These are phyloP conservation scores for Drosophila mojavensis DNA, from an alignment of 1,140 invertebrate genomes.

Conservation along the genomic window DNA sequence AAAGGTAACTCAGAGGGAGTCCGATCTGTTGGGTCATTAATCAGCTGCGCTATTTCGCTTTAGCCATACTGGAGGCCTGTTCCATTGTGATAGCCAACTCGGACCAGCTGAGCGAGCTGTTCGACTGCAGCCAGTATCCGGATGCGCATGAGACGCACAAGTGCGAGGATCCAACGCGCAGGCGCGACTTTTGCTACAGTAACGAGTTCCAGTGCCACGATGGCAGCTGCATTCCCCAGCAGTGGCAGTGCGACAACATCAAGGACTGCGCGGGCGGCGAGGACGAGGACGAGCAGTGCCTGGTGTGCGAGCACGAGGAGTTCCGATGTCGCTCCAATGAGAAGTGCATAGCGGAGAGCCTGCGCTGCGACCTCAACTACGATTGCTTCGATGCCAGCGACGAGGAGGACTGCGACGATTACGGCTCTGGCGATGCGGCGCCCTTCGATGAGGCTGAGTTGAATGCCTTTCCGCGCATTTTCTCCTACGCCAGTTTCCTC, in stretches of 20 bases:
- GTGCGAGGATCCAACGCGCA: conserved; percentile 78
- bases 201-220: conserved; percentile 88
- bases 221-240: conserved; percentile 86
- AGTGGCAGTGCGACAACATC: conserved; percentile 88
- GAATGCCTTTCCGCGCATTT: conserved; percentile 74
- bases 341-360: conserved; percentile 89
- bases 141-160: conserved; percentile 84
- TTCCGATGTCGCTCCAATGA: conserved; percentile 86
- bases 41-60: neutral
- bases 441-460: conserved; percentile 69
- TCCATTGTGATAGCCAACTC: conserved; percentile 86
- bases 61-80: conserved; percentile 87
- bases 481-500: conserved; percentile 75
- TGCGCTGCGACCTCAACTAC: conserved; percentile 91
- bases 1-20: conserved; percentile 85
- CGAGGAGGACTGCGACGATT: conserved; percentile 86
- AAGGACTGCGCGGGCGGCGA: conserved; percentile 87
- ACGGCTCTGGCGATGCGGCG: conserved; percentile 52
- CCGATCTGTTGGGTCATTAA: conserved; percentile 5
- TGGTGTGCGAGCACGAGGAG: conserved; percentile 85
- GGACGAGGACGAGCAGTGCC: conserved; percentile 87
- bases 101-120: conserved; percentile 85
- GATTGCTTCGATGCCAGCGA: conserved; percentile 93
- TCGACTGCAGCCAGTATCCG: conserved; percentile 87
- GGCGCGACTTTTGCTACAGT: conserved; percentile 85